Conservation (phyloP, 2,113 vertebrate species). For the Pseudopipra pipra region DNA sequence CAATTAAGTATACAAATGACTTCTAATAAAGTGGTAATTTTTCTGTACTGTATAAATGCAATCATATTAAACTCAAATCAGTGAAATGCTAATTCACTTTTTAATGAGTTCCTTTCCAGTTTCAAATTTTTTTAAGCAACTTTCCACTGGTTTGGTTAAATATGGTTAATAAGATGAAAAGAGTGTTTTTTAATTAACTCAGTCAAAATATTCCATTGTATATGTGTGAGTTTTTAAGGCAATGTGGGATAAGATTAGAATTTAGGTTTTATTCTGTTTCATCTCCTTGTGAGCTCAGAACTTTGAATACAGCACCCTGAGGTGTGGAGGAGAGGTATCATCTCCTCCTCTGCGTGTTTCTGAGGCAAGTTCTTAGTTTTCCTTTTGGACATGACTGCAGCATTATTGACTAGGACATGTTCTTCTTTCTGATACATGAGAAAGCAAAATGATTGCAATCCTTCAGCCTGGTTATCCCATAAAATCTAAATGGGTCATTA, state of each 20-base stretch:
- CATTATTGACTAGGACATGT: not conserved
- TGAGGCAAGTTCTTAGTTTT: not conserved
- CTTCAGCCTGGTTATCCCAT: not conserved
- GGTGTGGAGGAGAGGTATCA: not conserved
- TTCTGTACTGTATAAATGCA: slow-evolving; percentile 39
- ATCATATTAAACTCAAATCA: slow-evolving; percentile 52
- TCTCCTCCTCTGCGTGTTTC: not conserved
- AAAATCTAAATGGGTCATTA: not conserved
- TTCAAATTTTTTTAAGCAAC: slow-evolving; percentile 52
- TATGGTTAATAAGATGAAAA: slow-evolving; percentile 43
- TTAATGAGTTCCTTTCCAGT: slow-evolving; percentile 47
- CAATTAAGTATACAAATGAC: slow-evolving; percentile 39
- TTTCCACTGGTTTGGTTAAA: slow-evolving; percentile 39
- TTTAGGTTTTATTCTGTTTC: not conserved
- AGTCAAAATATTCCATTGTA: slow-evolving; percentile 14
- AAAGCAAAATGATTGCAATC: not conserved
- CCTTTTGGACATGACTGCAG: not conserved
- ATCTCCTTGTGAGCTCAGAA: not conserved
- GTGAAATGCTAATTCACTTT: slow-evolving; percentile 50
- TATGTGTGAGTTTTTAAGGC: not conserved
- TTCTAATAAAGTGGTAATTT: slow-evolving; percentile 55
- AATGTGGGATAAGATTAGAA: not conserved
- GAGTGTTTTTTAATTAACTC: slow-evolving; percentile 16
- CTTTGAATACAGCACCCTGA: not conserved
- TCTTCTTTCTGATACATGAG: not conserved